Evolutionary conservation across 2,113 vertebrate genomes (phyloP).

Genomic region (Microcebus griseorufus): DNA sequence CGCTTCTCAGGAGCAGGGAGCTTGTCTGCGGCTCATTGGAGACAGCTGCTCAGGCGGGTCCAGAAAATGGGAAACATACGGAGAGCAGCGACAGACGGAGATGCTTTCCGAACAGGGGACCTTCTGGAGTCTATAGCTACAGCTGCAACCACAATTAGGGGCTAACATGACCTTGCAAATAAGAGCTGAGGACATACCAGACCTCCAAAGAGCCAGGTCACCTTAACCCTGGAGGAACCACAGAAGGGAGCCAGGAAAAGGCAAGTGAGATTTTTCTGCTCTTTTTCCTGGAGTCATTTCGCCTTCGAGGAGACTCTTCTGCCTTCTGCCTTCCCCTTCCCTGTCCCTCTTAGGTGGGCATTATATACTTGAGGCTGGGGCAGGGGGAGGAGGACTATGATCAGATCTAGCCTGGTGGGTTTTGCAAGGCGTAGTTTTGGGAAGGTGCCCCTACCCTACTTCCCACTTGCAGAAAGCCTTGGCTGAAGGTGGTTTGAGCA

Average conservation of each 20-base stretch:
- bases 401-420: neutral
- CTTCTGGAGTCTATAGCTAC: slow-evolving; percentile 29
- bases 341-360: neutral
- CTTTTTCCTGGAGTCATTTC: neutral
- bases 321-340: neutral
- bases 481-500: neutral
- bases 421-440: neutral
- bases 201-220: neutral
- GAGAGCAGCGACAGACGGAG: neutral
- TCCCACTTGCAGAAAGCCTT: neutral
- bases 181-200: neutral
- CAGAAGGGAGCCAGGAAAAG: neutral
- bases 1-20: neutral
- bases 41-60: slow-evolving; percentile 56
- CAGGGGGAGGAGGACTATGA: neutral
- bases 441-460: neutral
- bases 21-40: slow-evolving; percentile 49
- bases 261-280: neutral
- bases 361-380: neutral
- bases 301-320: neutral
- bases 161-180: neutral
- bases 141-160: neutral
- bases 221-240: neutral
- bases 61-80: slow-evolving; percentile 41
- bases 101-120: neutral